A percentile compares a stretch with the other conserved stretches of the same genome.
Evolutionary conservation across 2,797 vertebrate genomes (phyloP).

Genomic region (Notoglanidium macrostoma): DNA sequence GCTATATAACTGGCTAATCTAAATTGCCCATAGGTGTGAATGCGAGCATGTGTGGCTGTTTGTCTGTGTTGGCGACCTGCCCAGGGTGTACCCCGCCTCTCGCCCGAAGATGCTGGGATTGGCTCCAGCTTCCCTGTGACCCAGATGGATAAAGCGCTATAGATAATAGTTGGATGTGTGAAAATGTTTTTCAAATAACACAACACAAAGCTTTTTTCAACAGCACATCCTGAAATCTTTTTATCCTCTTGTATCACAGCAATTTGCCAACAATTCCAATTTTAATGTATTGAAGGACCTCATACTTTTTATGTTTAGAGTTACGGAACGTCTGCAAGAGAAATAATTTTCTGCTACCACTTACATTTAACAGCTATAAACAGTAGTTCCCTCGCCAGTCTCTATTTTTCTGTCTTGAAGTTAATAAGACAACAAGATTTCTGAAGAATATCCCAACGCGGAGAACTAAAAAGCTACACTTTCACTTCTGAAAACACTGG

Average conservation of each 20-base stretch:
- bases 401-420: not conserved
- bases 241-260: not conserved
- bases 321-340: not conserved
- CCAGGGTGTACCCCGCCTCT: no score
- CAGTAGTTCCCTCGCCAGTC: not conserved
- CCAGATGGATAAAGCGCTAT: no score
- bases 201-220: not conserved
- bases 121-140: no score
- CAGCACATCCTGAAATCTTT: not conserved
- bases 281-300: not conserved
- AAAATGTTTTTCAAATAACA: not conserved
- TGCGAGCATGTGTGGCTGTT: no score
- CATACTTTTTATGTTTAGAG: not conserved
- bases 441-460: not conserved
- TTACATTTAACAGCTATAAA: not conserved
- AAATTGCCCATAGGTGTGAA: no score
- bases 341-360: not conserved
- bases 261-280: not conserved
- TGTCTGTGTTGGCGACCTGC: no score
- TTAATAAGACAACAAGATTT: not conserved
- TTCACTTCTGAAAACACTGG: not conserved
- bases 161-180: no score
- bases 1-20: no score
- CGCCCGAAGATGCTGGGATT: no score
- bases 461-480: not conserved